Evolutionary conservation across 2,113 vertebrate genomes (phyloP), one percentile per base, ranked within the genome.

Genomic region (Glaucidium brasilianum): DNA sequence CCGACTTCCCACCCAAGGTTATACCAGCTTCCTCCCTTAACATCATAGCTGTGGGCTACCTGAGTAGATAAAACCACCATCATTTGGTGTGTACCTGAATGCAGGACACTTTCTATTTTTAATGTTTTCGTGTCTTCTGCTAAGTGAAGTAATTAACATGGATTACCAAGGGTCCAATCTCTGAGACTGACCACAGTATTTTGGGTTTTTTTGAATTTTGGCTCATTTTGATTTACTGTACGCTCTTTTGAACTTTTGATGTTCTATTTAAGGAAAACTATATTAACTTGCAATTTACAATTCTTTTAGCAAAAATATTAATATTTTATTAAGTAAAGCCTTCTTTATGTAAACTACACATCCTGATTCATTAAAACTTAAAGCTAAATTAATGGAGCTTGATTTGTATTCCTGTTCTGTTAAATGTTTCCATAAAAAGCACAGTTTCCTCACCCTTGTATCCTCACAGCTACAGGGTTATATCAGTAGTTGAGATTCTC

Each of bases 241-340:
- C 29, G 30, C 37, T 86, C 5, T 58, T 88, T 83, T 74, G 22
- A 74, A 26, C 45, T 87, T 90, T 4, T 45, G 29, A 34, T 67
- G 37, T 69, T 86, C 76, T 69, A 52, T 85, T 85, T 93, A 62
- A 96, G 56, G 75, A 55, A 92, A 75, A 30, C 30, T 43, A 8
- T 66, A 79, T 92, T 88, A 83, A 93, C 78, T 83, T 63, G 63
- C n/a, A 77, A 83, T 85, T 80, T 90, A 43, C 52, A 72, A 35
- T 81, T 86, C 52, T 95, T 94, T 91, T 80, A 80, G 75, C 50
- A 80, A 96, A 93, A 94, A 78, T 11, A 74, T 96, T 78, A 96
- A 96, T 95, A 88, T 91, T 97, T 95, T 67, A 96, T 91, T 47
- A 91, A 84, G 88, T 82, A 94, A 94, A 72, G 53, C 39, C 86